Evolutionary conservation across 2,888 invertebrate species (phyloP).

Genomic region (Sclerodermus sp.): DNA sequence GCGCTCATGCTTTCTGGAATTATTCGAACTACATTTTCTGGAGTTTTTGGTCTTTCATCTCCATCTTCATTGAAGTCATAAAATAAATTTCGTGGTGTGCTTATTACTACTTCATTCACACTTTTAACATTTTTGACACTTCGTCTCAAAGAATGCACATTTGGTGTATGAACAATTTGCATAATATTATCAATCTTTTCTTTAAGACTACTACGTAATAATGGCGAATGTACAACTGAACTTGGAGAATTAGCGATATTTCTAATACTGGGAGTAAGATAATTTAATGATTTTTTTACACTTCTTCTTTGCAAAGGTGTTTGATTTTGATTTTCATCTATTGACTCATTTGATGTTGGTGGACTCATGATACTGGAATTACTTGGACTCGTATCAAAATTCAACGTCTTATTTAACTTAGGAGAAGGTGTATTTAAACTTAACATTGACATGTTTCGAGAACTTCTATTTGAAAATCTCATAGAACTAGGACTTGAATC

Average conservation of each 20-base stretch:
- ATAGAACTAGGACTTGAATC: constrained; percentile 41
- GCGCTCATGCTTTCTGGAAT: constrained; percentile 50
- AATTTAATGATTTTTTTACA: constrained; percentile 34
- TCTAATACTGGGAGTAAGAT: constrained; percentile 28
- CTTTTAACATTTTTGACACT: constrained; percentile 15
- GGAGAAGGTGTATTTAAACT: constrained; percentile 28
- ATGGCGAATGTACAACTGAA: constrained; percentile 22
- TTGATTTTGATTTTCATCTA: constrained; percentile 50
- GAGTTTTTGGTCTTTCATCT: constrained; percentile 36
- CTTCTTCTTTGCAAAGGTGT: constrained; percentile 42
- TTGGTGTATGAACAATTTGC: constrained; percentile 29
- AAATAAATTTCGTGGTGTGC: constrained; percentile 47
- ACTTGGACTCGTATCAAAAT: constrained; percentile 32
- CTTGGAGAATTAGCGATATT: constrained; percentile 5
- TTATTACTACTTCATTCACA: constrained; percentile 24
- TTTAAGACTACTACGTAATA: constrained; percentile 28
- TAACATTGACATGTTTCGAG: constrained; percentile 18
- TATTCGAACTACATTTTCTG: constrained; percentile 39
- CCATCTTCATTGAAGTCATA: constrained; percentile 38
- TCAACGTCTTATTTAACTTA: constrained; percentile 29
- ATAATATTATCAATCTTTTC: constrained; percentile 34
- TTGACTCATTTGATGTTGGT: constrained; percentile 39
- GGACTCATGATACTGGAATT: constrained; percentile 34
- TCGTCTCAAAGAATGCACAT: constrained; percentile 22
- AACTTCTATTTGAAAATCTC: constrained; percentile 18